Evolutionary conservation across 64 coral and sea anemone species (phyloP).

Genomic region (Anthopleura sola): DNA sequence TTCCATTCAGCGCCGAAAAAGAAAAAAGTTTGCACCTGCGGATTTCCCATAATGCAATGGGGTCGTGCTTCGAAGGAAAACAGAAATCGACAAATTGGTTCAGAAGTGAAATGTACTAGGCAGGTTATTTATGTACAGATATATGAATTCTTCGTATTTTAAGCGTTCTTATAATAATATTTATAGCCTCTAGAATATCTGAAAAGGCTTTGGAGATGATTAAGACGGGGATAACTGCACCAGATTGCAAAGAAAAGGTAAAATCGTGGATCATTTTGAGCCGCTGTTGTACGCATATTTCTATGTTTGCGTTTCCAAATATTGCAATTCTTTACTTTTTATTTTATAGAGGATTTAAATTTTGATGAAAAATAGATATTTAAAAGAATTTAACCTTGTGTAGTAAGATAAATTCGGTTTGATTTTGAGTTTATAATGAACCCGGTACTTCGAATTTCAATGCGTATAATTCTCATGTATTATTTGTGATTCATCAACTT

Average conservation of each 20-base stretch:
- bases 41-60: not conserved
- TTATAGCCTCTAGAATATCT: not conserved
- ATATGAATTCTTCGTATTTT: not conserved
- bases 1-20: not conserved
- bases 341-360: not conserved
- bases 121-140: not conserved
- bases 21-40: not conserved
- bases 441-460: not conserved
- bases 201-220: not conserved
- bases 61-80: not conserved
- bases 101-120: not conserved
- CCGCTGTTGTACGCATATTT: not conserved
- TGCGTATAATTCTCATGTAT: not conserved
- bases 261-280: not conserved
- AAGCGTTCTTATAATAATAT: not conserved
- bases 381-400: not conserved
- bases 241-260: constrained; percentile 1
- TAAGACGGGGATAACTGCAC: not conserved
- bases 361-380: not conserved
- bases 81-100: too few relatives aligned
- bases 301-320: not conserved
- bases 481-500: not conserved
- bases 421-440: not conserved
- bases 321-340: not conserved
- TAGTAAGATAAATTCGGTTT: not conserved